A percentile compares a stretch with the other conserved stretches of the same genome.
Evolutionary conservation across 2,113 vertebrate genomes (phyloP).

Genomic region (Pelvicachromis taeniatus): DNA sequence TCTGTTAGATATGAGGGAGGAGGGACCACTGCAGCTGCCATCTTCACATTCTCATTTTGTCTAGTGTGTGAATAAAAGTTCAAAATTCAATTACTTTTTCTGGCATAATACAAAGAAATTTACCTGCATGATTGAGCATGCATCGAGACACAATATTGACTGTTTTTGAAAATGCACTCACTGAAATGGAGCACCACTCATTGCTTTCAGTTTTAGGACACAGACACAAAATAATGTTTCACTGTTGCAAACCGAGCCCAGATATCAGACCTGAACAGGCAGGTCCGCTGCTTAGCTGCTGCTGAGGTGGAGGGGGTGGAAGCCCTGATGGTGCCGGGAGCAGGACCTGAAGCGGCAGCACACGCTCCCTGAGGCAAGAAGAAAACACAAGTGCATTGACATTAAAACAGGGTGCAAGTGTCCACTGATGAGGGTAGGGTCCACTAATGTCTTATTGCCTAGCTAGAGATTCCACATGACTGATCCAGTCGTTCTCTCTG

Average conservation of each 20-base stretch:
- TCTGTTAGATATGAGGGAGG: background rate
- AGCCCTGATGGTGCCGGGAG: constrained; percentile 19
- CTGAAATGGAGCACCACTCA: background rate
- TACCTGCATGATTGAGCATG: no score
- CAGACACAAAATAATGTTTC: background rate
- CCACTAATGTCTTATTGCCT: background rate
- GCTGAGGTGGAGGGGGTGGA: constrained; percentile 64
- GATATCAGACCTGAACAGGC: constrained; percentile 78
- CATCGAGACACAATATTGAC: background rate
- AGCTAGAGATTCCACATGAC: background rate
- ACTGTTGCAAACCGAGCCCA: background rate
- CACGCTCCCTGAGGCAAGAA: constrained; percentile 28
- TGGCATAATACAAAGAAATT: background rate
- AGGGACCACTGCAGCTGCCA: background rate
- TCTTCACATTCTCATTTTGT: background rate
- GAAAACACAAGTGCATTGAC: background rate
- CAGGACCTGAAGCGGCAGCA: background rate
- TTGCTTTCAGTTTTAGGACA: background rate
- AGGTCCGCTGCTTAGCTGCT: constrained; percentile 82
- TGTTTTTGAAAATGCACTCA: background rate
- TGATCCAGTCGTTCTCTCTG: background rate
- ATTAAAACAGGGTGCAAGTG: background rate
- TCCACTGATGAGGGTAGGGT: background rate
- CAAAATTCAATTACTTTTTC: background rate
- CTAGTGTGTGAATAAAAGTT: background rate